Base-by-base conservation (phyloP, 1,140 invertebrate genomes). In the Drosophila seguyi region DNA sequence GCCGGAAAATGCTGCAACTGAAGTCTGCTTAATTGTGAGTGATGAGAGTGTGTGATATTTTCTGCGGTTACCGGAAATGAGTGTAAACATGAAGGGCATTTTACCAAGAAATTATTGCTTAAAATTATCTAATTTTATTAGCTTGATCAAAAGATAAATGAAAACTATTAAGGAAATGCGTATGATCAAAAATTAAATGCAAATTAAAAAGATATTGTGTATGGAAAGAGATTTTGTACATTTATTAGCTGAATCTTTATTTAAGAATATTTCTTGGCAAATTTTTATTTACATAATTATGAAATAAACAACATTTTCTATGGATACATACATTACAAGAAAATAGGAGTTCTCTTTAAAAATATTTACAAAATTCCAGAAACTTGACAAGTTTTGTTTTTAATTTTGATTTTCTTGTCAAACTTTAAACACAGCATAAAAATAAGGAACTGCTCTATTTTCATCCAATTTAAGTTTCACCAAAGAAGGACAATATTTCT, bases 1-100 rank as follows among this genome's bases (percentile, higher is more conserved):
- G 44, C 22, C 36, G 61, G 42, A 68, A 68, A 68, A 18, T 38
- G 27, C 65, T 63, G 36, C 45, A 68, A 69, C 61, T 69, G 61
- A 25, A 44, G 45, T 29, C 6, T 34, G 29, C 6, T 45, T 69
- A 69, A 69, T 52, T 66, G 61, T 36, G 45, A 68, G 61, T 25
- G 45, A 69, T 69, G 61, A 14, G 27, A 50, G 38, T 18, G 18
- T 6, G 20, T 25, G 13, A 47, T n/a, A n/a, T 31, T 61, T 59
- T 31, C 42, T 25, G 45, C 22, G 14, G 14, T 34, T 52, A 5
- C 18, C 1, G 13, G n/a, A 8, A 50, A 13, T 13, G 13, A 3
- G 16, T 13, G 38, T 8, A 39, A n/a, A 13, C 10, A 29, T 8
- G 3, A 22, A 16, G 13, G 8, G 41, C 18, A 4, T n/a, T 47